Conservation (phyloP, 2,888 invertebrate genomes). For the Thereva nobilitata region DNA sequence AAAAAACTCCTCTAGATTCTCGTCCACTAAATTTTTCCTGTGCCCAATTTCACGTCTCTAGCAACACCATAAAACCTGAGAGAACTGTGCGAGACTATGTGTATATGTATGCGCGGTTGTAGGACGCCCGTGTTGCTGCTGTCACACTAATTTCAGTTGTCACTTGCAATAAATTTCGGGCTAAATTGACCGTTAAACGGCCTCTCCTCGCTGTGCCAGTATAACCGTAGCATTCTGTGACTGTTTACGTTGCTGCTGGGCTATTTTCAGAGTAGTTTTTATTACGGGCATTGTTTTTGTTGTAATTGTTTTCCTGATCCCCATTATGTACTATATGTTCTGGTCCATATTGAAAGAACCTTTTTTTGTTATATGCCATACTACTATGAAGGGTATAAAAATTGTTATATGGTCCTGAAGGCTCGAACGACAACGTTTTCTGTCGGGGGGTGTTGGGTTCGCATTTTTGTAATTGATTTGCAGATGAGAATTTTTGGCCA, state of each 20-base stretch:
- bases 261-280: constrained; percentile 9
- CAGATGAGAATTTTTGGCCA: no score
- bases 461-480: no score
- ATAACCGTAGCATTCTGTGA: background rate
- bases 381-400: no score
- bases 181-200: constrained; percentile 51
- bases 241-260: no score
- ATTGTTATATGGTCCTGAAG: no score
- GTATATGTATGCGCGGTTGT: background rate
- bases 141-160: constrained; percentile 39
- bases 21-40: no score
- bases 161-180: constrained; percentile 50
- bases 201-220: constrained; percentile 15
- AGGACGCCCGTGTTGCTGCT: constrained; percentile 21
- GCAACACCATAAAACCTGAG: background rate
- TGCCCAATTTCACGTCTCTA: no score
- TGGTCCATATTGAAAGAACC: no score
- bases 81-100: background rate
- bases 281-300: constrained; percentile 13
- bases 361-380: no score
- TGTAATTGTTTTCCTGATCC: constrained; percentile 19
- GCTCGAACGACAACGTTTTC: no score
- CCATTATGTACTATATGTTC: constrained; percentile 3
- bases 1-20: no score
- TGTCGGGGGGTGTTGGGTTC: no score